Evolutionary conservation across 2,797 vertebrate genomes (phyloP), one percentile per base, ranked within the genome.

Genomic region (Xerus rutilus): DNA sequence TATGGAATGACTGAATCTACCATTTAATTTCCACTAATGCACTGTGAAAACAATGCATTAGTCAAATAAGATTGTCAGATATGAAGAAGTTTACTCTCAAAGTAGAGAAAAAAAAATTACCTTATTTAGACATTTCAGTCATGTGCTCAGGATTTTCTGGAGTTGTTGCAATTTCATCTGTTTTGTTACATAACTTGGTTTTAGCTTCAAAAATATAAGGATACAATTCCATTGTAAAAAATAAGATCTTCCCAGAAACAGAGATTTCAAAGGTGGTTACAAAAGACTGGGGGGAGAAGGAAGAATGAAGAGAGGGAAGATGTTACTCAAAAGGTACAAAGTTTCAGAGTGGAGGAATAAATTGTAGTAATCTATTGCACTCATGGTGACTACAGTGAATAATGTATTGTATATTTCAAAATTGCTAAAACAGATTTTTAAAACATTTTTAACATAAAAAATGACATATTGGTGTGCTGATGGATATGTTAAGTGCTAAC

Each of bases 1-100:
- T 82, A 87, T 86, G 45, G 20, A 87, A 95, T 95, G 77, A 89
- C 72, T 94, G 85, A 94, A 84, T 96, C 91, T 96, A 69, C 83
- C 84, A 87, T 91, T 96, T 97, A 94, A 96, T 96, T 97, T 95
- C 65, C 62, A 92, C 49, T 74, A 95, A 94, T 47, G 25, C 35
- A 86, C 28, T 91, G 52, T 67, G 86, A 84, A 88, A 95, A 91
- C 79, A 96, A 92, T 95, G 57, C 30, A 72, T 93, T 95, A 94
- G 73, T 94, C 83, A 88, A 83, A 74, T 89, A 88, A 92, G 57
- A 95, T 21, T 93, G 96, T 67, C 64, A 94, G 45, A 39, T 85
- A 69, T 82, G 72, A 87, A 81, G 79, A 95, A 39, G 39, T 95
- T 87, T 87, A 73, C 17, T n/a, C 15, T n/a, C n/a, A 64, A 93